Evolutionary conservation across 35 echinoderm and acorn worm species (phyloP).

Genomic region (Apostichopus japonicus): DNA sequence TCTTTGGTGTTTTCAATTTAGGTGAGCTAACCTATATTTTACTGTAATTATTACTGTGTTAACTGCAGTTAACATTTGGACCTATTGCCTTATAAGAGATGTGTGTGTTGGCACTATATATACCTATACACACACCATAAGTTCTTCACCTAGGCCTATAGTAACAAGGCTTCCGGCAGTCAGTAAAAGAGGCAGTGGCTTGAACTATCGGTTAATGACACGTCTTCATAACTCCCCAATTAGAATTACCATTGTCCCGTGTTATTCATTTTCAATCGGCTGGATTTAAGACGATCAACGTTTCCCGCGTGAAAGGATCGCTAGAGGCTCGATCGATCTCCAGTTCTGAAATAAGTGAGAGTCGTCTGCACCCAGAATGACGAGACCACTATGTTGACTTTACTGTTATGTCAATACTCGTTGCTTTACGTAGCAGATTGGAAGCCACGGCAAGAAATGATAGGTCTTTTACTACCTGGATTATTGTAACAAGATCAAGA

Average conservation of each 20-base stretch:
- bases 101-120: too few relatives aligned
- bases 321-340: constrained; percentile 6
- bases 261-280: background rate
- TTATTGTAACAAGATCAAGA: constrained; percentile 37
- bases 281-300: background rate
- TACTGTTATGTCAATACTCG: constrained; percentile 24
- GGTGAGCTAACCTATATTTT: too few relatives aligned
- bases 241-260: background rate
- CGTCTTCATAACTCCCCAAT: background rate
- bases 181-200: background rate
- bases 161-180: too few relatives aligned
- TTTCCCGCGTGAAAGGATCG: background rate
- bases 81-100: too few relatives aligned
- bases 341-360: background rate
- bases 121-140: too few relatives aligned
- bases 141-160: too few relatives aligned
- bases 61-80: too few relatives aligned
- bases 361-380: background rate
- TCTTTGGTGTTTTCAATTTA: too few relatives aligned
- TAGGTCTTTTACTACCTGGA: background rate
- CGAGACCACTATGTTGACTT: constrained; percentile 11
- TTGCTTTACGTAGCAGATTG: background rate
- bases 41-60: too few relatives aligned
- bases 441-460: background rate
- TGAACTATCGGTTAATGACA: constrained; percentile 14